Conservation (phyloP, 2,113 vertebrate genomes). For the Mus spicilegus region DNA sequence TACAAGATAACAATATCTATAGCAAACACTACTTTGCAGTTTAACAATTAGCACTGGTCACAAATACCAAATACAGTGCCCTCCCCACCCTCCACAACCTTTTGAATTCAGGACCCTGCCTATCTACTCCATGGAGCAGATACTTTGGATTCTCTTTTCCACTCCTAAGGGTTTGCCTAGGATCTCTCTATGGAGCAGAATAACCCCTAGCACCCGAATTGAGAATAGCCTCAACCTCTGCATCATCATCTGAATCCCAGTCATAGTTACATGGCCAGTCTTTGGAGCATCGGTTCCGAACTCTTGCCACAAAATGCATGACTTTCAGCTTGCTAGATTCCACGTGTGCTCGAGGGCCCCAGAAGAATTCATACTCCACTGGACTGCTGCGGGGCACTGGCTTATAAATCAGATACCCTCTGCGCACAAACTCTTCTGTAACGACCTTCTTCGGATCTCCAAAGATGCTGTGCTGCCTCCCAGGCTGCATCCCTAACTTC, state of each 20-base stretch:
- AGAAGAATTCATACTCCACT: conserved; percentile 78
- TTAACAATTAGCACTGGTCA: conserved; percentile 72
- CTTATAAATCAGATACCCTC: conserved; percentile 79
- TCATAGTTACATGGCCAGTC: conserved; percentile 80
- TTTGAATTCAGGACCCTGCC: conserved; percentile 30
- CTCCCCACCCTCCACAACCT: conserved; percentile 1
- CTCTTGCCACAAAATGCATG: conserved; percentile 80
- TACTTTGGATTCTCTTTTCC: conserved; percentile 43
- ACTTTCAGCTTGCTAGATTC: conserved; percentile 82
- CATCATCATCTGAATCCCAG: conserved; percentile 81
- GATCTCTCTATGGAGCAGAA: conserved; percentile 56
- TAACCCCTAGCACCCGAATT: conserved; percentile 75
- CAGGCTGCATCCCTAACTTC: conserved; percentile 81
- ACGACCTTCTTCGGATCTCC: conserved; percentile 79
- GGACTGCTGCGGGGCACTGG: conserved; percentile 75
- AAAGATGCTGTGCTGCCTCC: conserved; percentile 77
- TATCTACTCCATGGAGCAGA: conserved; percentile 23
- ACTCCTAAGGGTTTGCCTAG: background rate
- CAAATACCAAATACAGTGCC: conserved; percentile 55
- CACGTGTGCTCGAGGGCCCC: conserved; percentile 79
- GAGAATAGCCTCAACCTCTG: conserved; percentile 79
- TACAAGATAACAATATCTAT: conserved; percentile 58
- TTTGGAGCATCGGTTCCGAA: conserved; percentile 78
- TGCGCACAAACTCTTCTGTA: conserved; percentile 79
- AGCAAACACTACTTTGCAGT: conserved; percentile 53